Base-by-base conservation (phyloP, 2,113 vertebrate species). In the Nothoprocta perdicaria region DNA sequence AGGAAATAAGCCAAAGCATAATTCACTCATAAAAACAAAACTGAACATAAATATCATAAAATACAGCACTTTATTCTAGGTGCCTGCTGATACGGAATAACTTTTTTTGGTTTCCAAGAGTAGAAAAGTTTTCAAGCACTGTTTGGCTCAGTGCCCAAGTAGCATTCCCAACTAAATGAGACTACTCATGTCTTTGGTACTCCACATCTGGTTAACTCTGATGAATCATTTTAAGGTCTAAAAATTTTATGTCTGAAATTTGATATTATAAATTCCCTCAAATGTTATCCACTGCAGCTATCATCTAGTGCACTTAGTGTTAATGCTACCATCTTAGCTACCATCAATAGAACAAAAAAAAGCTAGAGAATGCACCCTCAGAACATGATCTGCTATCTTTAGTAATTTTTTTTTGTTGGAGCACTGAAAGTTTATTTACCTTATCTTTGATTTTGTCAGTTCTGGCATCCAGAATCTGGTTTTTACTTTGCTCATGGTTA, bases 361-460 rank as follows among this genome's bases (percentile, higher is more conserved):
- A 4, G 53, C 62, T 85, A 55, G 53, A 66, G 58, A 45, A 29
- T n/a, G 50, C 8, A 60, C 23, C 40, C 71, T 6, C 66, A 15
- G 14, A 65, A 35, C 53, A 10, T 38, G 35, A 38, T 6, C 41
- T 41, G 83, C 41, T n/a, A 16, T 7, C 21, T 12, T 35, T 27
- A 15, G 0, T 48, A 18, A 19, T 48, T 23, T 63, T 69, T 61
- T 61, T 72, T 22, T 31, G 6, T 9, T 14, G 18, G 12, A 68
- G 48, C 29, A 17, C 33, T 80, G 48, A 48, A 24, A 12, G 3
- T 61, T 91, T 79, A 87, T 96, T 97, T 96, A 99, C 99, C 98
- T 99, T 98, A 66, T 99, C 99, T 96, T 98, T 98, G 86, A 97
- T 97, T 97, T 98, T 98, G 86, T 98, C 97, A 87, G 91, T 50